Base-by-base conservation (phyloP, 2,797 vertebrate genomes). In the Phylloscopus collybita region DNA sequence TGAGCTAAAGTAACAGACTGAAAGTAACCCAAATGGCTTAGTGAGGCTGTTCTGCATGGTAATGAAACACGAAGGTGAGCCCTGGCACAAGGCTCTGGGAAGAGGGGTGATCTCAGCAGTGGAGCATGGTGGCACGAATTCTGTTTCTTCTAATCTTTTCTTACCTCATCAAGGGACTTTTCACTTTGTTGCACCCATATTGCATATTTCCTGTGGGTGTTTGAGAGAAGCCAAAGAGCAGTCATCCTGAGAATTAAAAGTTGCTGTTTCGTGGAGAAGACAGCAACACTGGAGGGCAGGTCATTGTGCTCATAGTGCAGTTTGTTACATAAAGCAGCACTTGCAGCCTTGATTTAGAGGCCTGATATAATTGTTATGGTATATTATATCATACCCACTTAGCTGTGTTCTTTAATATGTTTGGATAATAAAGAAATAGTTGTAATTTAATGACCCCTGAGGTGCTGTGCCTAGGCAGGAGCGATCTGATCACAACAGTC, bases 331-430 rank as follows among this genome's bases (percentile, higher is more conserved):
- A 94, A 94, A 95, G 64, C 1, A 2, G 42, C 38, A 23, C 67
- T 93, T 86, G 54, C 73, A 90, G 57, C 84, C 78, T 90, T 90
- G 86, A 85, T 92, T 88, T 84, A 94, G 92, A 75, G 83, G 40
- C 86, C 60, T 94, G 71, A 96, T 93, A 80, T 88, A 86, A 90
- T 81, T 82, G 56, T 92, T 93, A 57, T 0, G 21, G 54, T 87
- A 51, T 45, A 36, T 78, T 91, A 73, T 85, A 92, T 73, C 84
- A 88, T 71, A 59, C 34, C 21, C 16, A 22, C 32, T 83, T 51
- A 53, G 80, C 66, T 79, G 18, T 86, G 79, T 22, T 88, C 29
- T 76, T 95, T 87, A 87, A 26, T 91, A 36, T 6, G 8, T 54
- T 80, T 83, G 90, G 76, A 82, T 75, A 61, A 61, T 74, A 78